phyloP scores from a whole-genome alignment of 37 sponge, comb jelly and placozoan species.

The Lycopodina hypogea region DNA sequence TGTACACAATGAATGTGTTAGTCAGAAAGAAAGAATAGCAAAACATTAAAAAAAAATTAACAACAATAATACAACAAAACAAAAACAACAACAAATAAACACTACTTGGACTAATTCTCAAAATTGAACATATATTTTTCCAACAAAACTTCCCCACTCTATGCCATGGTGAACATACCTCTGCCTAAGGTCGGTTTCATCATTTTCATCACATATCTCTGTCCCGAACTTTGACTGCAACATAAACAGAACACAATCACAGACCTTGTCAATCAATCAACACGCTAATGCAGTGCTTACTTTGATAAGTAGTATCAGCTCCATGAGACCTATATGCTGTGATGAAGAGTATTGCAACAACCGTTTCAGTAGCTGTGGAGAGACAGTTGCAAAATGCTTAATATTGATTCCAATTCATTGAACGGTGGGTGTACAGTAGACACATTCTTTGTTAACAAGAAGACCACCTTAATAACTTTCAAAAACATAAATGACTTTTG shows the following conservation, averaged over 20 bases:
- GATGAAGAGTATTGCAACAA: slow-evolving; percentile 38
- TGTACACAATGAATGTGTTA: no score
- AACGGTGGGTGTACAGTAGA: no score
- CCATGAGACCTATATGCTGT: slow-evolving; percentile 34
- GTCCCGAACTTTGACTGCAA: slow-evolving; percentile 25
- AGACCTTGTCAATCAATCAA: background rate
- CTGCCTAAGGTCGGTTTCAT: slow-evolving; percentile 5
- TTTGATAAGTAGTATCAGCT: slow-evolving; percentile 34
- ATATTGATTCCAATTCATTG: no score
- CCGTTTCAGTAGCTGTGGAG: slow-evolving; percentile 47
- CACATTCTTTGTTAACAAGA: no score
- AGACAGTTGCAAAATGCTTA: background rate
- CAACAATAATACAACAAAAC: no score
- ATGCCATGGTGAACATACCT: no score
- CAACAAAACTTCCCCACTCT: no score
- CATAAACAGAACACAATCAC: background rate
- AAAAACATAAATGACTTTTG: no score
- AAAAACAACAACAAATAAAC: background rate
- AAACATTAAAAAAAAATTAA: no score
- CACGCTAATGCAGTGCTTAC: slow-evolving; percentile 9
- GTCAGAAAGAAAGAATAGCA: no score
- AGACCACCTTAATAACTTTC: no score
- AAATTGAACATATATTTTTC: no score
- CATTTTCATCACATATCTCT: slow-evolving; percentile 38
- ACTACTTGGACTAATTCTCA: background rate